Conservation (phyloP, 2,113 vertebrate species). For the Protomyctophum bolini region DNA sequence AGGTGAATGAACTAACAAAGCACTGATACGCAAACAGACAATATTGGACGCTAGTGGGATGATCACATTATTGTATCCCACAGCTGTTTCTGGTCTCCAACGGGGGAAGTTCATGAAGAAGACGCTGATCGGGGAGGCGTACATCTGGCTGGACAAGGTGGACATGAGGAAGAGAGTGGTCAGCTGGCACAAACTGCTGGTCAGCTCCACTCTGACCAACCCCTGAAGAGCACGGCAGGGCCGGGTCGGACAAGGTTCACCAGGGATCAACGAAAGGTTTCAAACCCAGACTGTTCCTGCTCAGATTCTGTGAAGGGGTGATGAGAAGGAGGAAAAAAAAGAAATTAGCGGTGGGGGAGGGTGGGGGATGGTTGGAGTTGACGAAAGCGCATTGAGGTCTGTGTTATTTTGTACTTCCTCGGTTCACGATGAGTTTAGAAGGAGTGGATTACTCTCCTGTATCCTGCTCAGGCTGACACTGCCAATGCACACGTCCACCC, state of each 20-base stretch:
- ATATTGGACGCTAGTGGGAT: too few relatives aligned
- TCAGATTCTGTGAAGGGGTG: neutral
- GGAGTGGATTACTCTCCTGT: conserved; percentile 16
- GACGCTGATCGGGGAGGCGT: conserved; percentile 97
- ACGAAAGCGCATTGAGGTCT: neutral
- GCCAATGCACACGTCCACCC: conserved; percentile 60
- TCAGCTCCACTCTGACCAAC: conserved; percentile 89
- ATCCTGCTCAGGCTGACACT: conserved; percentile 59
- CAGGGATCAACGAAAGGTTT: conserved; percentile 12
- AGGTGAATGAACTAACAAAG: too few relatives aligned
- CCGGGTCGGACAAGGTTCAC: neutral
- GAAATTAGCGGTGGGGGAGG: neutral
- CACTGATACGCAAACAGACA: too few relatives aligned
- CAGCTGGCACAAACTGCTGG: conserved; percentile 98
- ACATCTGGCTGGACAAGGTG: conserved; percentile 99
- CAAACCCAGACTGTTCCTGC: conserved; percentile 15
- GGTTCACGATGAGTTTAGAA: conserved; percentile 12
- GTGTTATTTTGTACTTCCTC: conserved; percentile 30
- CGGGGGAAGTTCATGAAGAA: conserved; percentile 99
- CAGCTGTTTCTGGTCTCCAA: conserved; percentile 97
- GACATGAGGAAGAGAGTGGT: conserved; percentile 98
- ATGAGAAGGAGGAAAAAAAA: neutral
- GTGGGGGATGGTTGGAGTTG: neutral
- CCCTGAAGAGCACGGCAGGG: conserved; percentile 60
- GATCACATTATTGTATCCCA: neutral